Percentiles rank a stretch among this genome's conserved stretches.
Evolutionary conservation across 2,888 invertebrate genomes (phyloP).

Genomic region (Carterocephalus palaemon): DNA sequence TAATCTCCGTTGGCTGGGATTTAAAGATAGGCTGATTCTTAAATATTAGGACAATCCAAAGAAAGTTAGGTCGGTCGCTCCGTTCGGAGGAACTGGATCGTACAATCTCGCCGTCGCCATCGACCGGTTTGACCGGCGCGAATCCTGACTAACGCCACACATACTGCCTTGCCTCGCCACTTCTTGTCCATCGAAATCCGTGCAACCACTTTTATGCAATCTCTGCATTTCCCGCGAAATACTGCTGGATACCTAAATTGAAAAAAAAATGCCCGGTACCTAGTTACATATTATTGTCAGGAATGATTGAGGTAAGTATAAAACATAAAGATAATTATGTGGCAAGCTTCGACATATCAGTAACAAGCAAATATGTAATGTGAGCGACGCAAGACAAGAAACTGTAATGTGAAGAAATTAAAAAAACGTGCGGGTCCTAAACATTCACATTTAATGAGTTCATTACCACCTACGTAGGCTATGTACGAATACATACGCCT

Average conservation of each 20-base stretch:
- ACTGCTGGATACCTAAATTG: no score
- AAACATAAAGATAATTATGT: no score
- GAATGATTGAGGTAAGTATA: no score
- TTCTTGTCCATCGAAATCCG: conserved; percentile 23
- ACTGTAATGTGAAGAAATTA: no score
- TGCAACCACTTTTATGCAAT: conserved; percentile 4
- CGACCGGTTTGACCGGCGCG: conserved; percentile 72
- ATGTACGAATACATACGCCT: no score
- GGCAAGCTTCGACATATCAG: no score
- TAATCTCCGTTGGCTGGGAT: no score
- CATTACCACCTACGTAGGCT: conserved; percentile 2
- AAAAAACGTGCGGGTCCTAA: no score
- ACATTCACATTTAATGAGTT: conserved; percentile 5
- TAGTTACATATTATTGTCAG: no score
- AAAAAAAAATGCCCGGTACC: no score
- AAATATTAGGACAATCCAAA: conserved; percentile 41
- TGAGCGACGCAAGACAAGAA: no score
- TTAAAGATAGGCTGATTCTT: neutral
- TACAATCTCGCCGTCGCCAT: conserved; percentile 46
- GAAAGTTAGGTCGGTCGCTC: conserved; percentile 56
- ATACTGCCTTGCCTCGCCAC: conserved; percentile 16
- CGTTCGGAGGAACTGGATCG: conserved; percentile 63
- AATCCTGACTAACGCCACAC: conserved; percentile 54
- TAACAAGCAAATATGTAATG: no score
- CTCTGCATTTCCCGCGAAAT: neutral